Percentiles rank a stretch among this genome's conserved stretches.
phyloP scores from a whole-genome alignment of 92 coral and sea anemone genomes.

The Meandrina meandrites region DNA sequence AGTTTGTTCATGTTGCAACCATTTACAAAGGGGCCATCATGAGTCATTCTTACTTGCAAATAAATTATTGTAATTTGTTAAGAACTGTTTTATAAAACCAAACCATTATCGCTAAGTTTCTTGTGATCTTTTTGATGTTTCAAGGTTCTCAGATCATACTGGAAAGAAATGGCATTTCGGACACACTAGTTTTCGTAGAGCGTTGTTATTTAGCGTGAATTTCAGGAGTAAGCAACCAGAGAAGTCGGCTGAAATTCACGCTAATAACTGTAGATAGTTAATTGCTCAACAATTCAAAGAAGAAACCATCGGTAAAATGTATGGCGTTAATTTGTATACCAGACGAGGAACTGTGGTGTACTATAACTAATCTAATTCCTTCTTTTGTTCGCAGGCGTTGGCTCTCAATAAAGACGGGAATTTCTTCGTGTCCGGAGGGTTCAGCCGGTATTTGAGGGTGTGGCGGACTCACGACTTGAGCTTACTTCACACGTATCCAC shows the following conservation, averaged over 20 bases:
- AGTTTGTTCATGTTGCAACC: not conserved
- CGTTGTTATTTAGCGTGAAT: no score
- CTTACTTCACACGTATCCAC: conserved; percentile 83
- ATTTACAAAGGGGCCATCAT: not conserved
- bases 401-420: conserved; percentile 88
- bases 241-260: no score
- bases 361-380: not conserved
- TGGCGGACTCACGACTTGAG: conserved; percentile 94
- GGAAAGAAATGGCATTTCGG: not conserved
- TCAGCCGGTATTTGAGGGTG: conserved; percentile 88
- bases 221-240: no score
- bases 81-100: not conserved
- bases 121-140: not conserved
- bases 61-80: not conserved
- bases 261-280: no score
- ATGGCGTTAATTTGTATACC: not conserved
- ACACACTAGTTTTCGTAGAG: no score
- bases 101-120: not conserved
- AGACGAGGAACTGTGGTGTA: not conserved
- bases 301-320: not conserved
- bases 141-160: not conserved
- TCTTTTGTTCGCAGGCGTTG: conserved; percentile 60
- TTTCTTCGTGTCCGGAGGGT: conserved; percentile 92
- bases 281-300: no score
- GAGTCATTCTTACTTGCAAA: not conserved